These are phyloP conservation scores for Alcedo quadribrachys DNA, from an alignment of 2,797 vertebrate genomes.

Conservation along the genomic window DNA sequence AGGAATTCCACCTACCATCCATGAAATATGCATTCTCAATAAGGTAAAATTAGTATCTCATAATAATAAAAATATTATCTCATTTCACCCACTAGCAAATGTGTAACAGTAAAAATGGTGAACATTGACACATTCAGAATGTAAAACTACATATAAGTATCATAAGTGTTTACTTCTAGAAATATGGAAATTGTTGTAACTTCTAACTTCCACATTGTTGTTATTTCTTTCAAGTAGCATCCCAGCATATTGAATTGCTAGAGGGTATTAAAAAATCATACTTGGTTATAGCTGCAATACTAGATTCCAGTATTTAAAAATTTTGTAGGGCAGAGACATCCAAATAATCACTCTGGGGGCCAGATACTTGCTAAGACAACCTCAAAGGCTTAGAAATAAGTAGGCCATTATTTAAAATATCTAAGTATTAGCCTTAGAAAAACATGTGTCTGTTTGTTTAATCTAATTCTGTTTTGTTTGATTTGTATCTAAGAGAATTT, in stretches of 20 bases:
- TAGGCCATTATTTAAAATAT: not conserved
- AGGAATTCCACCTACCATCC: not conserved
- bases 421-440: not conserved
- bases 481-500: not conserved
- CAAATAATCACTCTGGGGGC: not conserved
- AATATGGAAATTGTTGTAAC: not conserved
- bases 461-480: not conserved
- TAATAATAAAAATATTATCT: not conserved
- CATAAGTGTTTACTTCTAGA: not conserved
- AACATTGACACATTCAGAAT: not conserved
- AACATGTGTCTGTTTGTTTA: not conserved
- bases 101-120: not conserved
- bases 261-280: not conserved
- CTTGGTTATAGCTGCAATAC: not conserved
- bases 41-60: not conserved
- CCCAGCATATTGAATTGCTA: not conserved
- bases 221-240: not conserved
- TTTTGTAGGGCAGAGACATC: not conserved
- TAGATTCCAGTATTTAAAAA: not conserved
- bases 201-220: not conserved
- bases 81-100: not conserved
- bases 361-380: not conserved
- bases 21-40: not conserved
- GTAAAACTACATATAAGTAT: not conserved
- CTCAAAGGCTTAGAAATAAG: not conserved